These are phyloP conservation scores for Ctena decussata DNA, from an alignment of 2,888 invertebrate genomes.

Conservation along the genomic window DNA sequence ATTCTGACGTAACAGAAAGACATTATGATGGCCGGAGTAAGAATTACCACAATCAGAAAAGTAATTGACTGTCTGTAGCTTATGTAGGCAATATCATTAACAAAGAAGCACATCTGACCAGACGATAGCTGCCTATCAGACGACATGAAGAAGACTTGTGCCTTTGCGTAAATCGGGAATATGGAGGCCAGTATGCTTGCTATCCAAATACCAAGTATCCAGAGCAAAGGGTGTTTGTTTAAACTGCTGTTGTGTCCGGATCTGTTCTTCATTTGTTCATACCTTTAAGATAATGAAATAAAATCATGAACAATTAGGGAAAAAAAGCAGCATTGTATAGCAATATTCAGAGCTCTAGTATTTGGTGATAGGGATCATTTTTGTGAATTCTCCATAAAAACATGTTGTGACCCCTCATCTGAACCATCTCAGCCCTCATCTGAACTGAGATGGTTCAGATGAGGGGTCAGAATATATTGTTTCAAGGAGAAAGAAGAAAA, in stretches of 20 bases:
- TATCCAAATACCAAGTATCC: neutral
- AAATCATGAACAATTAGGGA: too few relatives aligned
- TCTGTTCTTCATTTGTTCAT: constrained; percentile 3
- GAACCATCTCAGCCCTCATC: too few relatives aligned
- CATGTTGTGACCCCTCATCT: too few relatives aligned
- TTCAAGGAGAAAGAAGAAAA: too few relatives aligned
- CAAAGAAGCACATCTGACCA: constrained; percentile 34
- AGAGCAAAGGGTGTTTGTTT: neutral
- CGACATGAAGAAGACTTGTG: neutral
- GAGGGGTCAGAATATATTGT: too few relatives aligned
- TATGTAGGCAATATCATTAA: neutral
- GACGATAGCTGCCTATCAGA: neutral
- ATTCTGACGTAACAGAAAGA: constrained; percentile 32
- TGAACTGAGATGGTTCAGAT: too few relatives aligned
- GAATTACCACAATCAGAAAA: constrained; percentile 1
- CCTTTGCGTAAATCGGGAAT: neutral
- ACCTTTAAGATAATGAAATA: neutral
- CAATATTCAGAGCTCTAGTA: too few relatives aligned
- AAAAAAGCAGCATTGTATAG: too few relatives aligned
- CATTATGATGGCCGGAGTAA: constrained; percentile 21
- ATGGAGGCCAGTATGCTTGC: neutral
- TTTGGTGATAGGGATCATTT: too few relatives aligned
- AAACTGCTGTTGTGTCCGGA: neutral
- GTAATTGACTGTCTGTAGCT: neutral
- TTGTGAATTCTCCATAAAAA: too few relatives aligned